A percentile compares a stretch with the other conserved stretches of the same genome.
Conservation (phyloP, 1,140 invertebrate species). For the Atta colombica region DNA sequence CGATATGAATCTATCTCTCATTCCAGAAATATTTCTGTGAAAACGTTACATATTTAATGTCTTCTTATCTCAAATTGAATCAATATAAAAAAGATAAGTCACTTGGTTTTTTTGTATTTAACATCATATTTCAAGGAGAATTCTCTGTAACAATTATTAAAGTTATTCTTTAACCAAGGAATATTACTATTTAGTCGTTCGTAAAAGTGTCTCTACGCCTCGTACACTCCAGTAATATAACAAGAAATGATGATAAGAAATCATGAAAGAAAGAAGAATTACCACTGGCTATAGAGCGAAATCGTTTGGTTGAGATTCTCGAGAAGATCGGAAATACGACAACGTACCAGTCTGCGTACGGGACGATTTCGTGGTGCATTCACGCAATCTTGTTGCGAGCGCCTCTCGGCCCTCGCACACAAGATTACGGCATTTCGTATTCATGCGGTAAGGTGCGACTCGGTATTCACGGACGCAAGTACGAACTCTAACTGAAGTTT, state of each 20-base stretch:
- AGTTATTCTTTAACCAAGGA: background rate
- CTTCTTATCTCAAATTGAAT: background rate
- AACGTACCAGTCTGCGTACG: slow-evolving; percentile 15
- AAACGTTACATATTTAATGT: background rate
- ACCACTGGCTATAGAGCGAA: background rate
- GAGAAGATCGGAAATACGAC: slow-evolving; percentile 34
- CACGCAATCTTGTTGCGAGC: slow-evolving; percentile 30
- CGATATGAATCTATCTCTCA: background rate
- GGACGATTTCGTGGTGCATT: slow-evolving; percentile 19
- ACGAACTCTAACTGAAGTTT: slow-evolving; percentile 74
- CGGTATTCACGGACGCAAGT: slow-evolving; percentile 68
- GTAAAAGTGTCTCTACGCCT: background rate
- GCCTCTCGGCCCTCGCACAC: slow-evolving; percentile 23
- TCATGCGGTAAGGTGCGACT: slow-evolving; percentile 71
- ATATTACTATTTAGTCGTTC: background rate
- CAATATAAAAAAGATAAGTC: too few species aligned
- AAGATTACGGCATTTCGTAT: slow-evolving; percentile 76
- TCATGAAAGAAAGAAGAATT: background rate
- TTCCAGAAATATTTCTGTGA: background rate
- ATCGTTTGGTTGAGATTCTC: slow-evolving; percentile 1
- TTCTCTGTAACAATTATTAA: background rate
- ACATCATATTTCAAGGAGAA: too few species aligned
- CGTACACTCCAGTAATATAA: background rate
- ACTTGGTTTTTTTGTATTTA: too few species aligned
- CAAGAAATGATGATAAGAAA: background rate